Conservation (phyloP, 2,888 invertebrate species). For the Drosophila peninsularis region DNA sequence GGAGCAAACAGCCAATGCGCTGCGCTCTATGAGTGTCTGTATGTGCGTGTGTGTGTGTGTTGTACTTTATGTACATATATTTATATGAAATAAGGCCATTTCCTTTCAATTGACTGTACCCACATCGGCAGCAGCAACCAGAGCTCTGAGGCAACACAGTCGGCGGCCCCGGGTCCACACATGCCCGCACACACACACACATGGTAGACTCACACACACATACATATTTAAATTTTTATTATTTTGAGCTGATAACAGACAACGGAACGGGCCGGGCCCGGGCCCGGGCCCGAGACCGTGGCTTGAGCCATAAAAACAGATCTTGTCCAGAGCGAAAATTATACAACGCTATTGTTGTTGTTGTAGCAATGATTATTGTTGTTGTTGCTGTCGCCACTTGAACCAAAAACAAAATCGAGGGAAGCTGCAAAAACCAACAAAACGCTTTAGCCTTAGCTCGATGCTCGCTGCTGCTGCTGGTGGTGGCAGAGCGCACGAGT, state of each 20-base stretch:
- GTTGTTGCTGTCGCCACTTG: conserved; percentile 58
- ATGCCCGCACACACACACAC: conserved; percentile 57
- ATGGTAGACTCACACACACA: conserved; percentile 23
- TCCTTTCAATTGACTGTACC: conserved; percentile 80
- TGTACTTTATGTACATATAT: conserved; percentile 79
- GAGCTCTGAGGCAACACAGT: conserved; percentile 55
- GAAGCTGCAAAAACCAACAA: conserved; percentile 74
- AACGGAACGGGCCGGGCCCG: conserved; percentile 56
- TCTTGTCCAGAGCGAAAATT: conserved; percentile 77
- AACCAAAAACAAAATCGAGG: conserved; percentile 71
- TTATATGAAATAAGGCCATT: conserved; percentile 81
- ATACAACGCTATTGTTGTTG: conserved; percentile 45
- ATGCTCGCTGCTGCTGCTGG: conserved; percentile 8
- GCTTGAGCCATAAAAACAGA: conserved; percentile 79
- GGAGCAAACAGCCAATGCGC: conserved; percentile 20
- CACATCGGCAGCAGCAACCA: conserved; percentile 68
- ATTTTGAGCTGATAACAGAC: conserved; percentile 81
- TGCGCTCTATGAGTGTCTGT: conserved; percentile 23
- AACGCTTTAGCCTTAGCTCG: conserved; percentile 57
- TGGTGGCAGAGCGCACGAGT: conserved; percentile 40
- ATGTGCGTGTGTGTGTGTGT: conserved; percentile 47
- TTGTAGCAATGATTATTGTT: background rate
- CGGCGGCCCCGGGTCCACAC: conserved; percentile 66
- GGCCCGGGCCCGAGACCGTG: conserved; percentile 52
- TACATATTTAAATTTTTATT: conserved; percentile 80